Evolutionary conservation across 2,113 vertebrate species (phyloP), one percentile per base, ranked within the genome.

Genomic region (Noturus placidus): DNA sequence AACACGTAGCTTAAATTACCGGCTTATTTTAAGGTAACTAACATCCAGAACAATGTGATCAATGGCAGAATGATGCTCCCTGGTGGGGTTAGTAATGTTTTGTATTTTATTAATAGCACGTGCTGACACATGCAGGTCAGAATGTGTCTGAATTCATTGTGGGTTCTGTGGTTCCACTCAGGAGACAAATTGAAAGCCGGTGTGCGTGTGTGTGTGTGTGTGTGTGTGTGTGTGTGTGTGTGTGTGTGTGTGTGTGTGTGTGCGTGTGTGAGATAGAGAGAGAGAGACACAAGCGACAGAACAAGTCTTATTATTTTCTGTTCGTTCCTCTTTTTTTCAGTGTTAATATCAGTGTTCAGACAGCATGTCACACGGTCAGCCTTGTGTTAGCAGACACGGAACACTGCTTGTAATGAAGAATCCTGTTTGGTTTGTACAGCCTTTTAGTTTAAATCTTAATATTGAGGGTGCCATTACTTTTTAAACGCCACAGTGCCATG

Each of bases 281-380:
- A 42, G 38, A 42, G 42, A 46, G 86, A 85, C 27, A 76, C 7
- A 27, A 9, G 52, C 22, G 65, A 46, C 35, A 67, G 82, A 81
- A 35, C 10, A 50, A 86, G 69, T 35, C 59, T 63, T 25, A 82
- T 84, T 46, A 46, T 46, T 79, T 88, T 42, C 85, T 54, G 30
- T 30, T 63, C 46, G 33, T 50, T 50, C 2, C 54, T 78, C 13
- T n/a, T n/a, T 8, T 35, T 69, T 27, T 22, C 9, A 7, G 52
- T 54, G 15, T 79, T 61, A 33, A 65, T 86, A 14, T 63, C 38
- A 30, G 59, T 52, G 77, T 80, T 79, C 42, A 80, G 46, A 35
- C 57, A 86, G 35, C 61, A 69, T 80, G 50, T n/a, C 56, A 27
- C 14, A 25, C 63, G 0, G 33, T 17, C 7, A 46, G 59, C 50